Evolutionary conservation across 1,140 invertebrate species (phyloP).

Genomic region (Meloidogyne floridensis): DNA sequence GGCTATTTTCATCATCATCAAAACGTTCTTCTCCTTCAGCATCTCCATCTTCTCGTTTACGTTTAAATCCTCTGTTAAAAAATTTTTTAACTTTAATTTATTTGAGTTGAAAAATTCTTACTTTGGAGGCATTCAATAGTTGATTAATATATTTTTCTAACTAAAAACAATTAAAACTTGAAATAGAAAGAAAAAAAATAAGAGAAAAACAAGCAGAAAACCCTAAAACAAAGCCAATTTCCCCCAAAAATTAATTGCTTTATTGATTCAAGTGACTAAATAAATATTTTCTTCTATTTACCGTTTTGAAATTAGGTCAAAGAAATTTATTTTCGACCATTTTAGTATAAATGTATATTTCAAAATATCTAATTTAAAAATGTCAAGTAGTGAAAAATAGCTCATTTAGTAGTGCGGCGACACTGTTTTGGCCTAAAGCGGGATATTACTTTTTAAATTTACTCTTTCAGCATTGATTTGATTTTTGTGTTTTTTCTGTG

Average conservation of each 20-base stretch:
- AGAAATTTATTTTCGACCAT: no score
- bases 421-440: not conserved
- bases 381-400: not conserved
- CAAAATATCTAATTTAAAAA: not conserved
- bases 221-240: no score
- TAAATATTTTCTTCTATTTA: no score
- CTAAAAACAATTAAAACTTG: no score
- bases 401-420: not conserved
- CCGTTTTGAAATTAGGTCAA: no score
- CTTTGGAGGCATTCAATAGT: conserved; percentile 22
- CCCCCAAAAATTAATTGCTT: no score
- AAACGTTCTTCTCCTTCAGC: conserved; percentile 38
- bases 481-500: not conserved
- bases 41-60: conserved; percentile 53
- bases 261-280: no score
- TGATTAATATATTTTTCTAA: no score
- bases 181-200: no score
- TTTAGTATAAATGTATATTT: not conserved
- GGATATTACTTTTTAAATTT: not conserved
- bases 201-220: no score
- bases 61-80: conserved; percentile 41
- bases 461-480: not conserved
- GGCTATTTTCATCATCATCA: conserved; percentile 57
- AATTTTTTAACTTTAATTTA: not conserved
- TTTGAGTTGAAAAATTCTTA: not conserved